These are phyloP conservation scores for Laticauda laticaudata DNA, from an alignment of 2,113 vertebrate species.

Conservation along the genomic window DNA sequence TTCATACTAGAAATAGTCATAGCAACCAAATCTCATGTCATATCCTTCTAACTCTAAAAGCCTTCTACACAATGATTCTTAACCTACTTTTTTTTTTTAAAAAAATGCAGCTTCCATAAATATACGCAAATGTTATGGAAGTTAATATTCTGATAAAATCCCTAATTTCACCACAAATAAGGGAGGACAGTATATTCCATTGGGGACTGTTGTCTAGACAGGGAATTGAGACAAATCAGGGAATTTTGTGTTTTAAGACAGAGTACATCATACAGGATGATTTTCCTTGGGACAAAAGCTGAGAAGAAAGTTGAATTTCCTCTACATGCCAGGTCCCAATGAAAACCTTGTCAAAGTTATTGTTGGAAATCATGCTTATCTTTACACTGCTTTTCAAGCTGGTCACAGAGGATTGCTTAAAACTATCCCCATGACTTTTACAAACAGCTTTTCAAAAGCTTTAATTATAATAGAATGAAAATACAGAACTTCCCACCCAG, in stretches of 20 bases:
- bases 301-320: neutral
- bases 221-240: neutral
- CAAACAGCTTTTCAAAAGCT: neutral
- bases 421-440: neutral
- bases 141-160: neutral
- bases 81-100: neutral
- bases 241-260: neutral
- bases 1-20: neutral
- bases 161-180: neutral
- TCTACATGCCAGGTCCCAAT: neutral
- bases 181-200: neutral
- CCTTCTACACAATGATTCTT: neutral
- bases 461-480: neutral
- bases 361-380: neutral
- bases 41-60: neutral
- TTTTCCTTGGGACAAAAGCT: neutral
- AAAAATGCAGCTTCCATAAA: neutral
- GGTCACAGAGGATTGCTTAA: neutral
- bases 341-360: neutral
- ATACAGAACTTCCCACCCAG: neutral
- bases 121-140: neutral
- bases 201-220: neutral
- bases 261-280: neutral
- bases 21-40: neutral
- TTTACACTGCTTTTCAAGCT: neutral